These are phyloP conservation scores for Scolopax bukidnonensis DNA, from an alignment of 2,797 vertebrate genomes.

Conservation along the genomic window DNA sequence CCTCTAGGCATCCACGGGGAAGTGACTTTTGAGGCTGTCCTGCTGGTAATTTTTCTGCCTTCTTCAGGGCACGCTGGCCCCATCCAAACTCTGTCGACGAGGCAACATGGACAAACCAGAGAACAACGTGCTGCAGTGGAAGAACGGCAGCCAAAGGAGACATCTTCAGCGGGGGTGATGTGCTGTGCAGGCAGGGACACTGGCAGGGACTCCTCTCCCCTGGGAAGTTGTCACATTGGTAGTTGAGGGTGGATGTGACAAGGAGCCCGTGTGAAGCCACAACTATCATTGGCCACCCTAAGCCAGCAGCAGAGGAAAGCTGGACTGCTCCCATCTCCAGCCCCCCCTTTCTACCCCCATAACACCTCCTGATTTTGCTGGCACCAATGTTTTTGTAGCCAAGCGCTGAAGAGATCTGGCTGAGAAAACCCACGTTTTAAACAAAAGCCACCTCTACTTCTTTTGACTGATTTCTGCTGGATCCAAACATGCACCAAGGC, in stretches of 20 bases:
- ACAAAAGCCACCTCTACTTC: neutral
- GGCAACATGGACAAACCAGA: neutral
- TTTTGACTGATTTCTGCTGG: neutral
- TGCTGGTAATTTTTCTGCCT: neutral
- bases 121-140: rapidly evolving
- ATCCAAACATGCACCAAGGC: neutral
- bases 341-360: neutral
- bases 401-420: neutral
- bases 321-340: neutral
- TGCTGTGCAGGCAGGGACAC: neutral
- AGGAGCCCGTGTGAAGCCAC: neutral
- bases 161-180: neutral
- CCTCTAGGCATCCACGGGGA: rapidly evolving
- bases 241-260: neutral
- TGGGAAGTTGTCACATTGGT: neutral
- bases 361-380: neutral
- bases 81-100: rapidly evolving
- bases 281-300: neutral
- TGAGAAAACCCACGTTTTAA: neutral
- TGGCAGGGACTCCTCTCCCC: neutral
- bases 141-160: neutral
- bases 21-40: neutral
- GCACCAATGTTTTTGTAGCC: neutral
- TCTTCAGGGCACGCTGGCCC: neutral
- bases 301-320: neutral